Evolutionary conservation across 2,888 invertebrate species (phyloP).

Genomic region (Tachina grossa): DNA sequence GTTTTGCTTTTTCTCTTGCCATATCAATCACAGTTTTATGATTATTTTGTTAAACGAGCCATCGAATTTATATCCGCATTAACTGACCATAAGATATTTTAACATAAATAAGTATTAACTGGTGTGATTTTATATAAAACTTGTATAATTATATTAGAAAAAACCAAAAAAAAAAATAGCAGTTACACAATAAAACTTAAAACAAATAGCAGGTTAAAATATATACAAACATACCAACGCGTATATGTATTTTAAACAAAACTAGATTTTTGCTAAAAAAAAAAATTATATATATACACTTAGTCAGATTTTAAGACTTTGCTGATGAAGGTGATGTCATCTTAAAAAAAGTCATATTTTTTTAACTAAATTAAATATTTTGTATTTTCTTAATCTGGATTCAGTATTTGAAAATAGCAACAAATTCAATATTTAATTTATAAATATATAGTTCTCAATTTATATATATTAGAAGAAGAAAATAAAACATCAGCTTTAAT

Average conservation of each 20-base stretch:
- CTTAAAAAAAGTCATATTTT: neutral
- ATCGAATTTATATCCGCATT: conserved; percentile 53
- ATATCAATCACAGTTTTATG: conserved; percentile 2
- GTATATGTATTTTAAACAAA: conserved; percentile 6
- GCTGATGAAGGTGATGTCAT: conserved; percentile 45
- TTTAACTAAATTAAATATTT: conserved; percentile 14
- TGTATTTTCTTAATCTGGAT: conserved; percentile 11
- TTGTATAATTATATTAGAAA: conserved; percentile 40
- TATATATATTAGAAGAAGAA: neutral
- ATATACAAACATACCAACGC: neutral
- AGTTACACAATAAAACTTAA: conserved; percentile 24
- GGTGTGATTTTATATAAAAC: conserved; percentile 1
- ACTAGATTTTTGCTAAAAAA: conserved; percentile 42
- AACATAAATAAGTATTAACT: conserved; percentile 1
- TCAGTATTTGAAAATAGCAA: neutral
- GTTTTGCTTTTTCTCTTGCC: neutral
- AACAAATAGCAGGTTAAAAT: conserved; percentile 25
- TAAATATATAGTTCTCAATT: neutral
- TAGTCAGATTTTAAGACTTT: neutral
- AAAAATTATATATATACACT: neutral
- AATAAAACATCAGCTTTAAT: conserved; percentile 15
- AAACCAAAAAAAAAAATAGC: conserved; percentile 6
- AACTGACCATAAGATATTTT: conserved; percentile 12
- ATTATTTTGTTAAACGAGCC: conserved; percentile 1
- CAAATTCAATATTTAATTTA: neutral